Conservation (phyloP, 2,888 invertebrate species). For the Baccha elongata region DNA sequence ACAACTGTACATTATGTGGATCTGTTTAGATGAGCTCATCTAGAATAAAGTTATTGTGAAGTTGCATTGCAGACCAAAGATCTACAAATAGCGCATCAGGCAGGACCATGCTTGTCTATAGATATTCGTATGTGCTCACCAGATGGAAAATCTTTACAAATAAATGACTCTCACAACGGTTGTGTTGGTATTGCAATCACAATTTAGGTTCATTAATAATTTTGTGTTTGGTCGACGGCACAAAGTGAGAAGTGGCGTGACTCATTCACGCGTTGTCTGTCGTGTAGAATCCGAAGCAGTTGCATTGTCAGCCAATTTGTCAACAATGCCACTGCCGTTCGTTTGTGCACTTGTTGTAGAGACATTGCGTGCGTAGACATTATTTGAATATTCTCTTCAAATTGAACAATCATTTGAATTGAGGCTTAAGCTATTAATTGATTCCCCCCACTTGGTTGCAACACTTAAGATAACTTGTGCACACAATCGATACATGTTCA, state of each 20-base stretch:
- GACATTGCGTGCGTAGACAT: slow-evolving; percentile 27
- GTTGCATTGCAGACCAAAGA: slow-evolving; percentile 32
- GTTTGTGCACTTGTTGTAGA: background rate
- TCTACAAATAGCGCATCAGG: slow-evolving; percentile 26
- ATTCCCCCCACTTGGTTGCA: slow-evolving; percentile 30
- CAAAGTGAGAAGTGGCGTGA: slow-evolving; percentile 54
- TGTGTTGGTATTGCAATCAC: background rate
- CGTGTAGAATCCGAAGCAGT: slow-evolving; percentile 46
- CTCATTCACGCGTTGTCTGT: slow-evolving; percentile 63
- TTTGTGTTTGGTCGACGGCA: slow-evolving; percentile 32
- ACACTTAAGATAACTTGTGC: slow-evolving; percentile 18
- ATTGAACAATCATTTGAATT: slow-evolving; percentile 59
- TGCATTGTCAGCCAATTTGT: slow-evolving; percentile 63
- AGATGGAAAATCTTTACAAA: slow-evolving; percentile 38
- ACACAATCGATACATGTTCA: background rate
- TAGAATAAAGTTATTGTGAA: slow-evolving; percentile 30
- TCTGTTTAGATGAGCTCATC: slow-evolving; percentile 47
- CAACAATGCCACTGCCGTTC: slow-evolving; percentile 21
- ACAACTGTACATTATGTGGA: too few relatives aligned
- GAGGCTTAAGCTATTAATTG: slow-evolving; percentile 57
- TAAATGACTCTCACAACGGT: slow-evolving; percentile 18
- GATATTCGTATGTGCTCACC: background rate
- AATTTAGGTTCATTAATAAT: slow-evolving; percentile 61
- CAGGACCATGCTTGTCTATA: background rate
- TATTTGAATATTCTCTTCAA: slow-evolving; percentile 53